Percentiles rank a stretch among this genome's conserved stretches.
Conservation (phyloP, 2,888 invertebrate genomes). For the Protodeltote pygarga region DNA sequence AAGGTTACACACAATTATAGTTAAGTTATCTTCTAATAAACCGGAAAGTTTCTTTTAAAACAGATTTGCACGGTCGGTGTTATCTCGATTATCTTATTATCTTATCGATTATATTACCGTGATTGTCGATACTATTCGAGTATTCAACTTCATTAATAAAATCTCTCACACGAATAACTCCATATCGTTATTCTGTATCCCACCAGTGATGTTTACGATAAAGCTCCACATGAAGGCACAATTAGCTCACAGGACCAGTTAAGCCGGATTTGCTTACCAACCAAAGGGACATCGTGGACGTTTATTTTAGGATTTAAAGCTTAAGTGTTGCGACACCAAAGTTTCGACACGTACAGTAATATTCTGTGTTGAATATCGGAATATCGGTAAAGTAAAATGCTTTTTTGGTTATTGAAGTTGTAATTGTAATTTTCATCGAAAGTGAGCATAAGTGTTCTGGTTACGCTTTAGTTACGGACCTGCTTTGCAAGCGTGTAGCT, state of each 20-base stretch:
- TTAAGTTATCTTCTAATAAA: too few species aligned
- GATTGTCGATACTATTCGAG: too few species aligned
- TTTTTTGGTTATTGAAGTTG: too few species aligned
- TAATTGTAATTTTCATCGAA: too few species aligned
- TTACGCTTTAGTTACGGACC: too few species aligned
- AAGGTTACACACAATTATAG: too few species aligned
- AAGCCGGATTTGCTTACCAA: constrained; percentile 67
- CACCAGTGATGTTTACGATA: constrained; percentile 24
- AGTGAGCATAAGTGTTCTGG: neutral
- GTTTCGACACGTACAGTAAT: constrained; percentile 31
- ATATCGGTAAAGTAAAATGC: neutral
- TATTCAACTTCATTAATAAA: too few species aligned
- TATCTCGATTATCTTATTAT: too few species aligned
- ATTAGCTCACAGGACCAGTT: constrained; percentile 54
- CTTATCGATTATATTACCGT: too few species aligned
- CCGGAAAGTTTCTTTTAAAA: too few species aligned
- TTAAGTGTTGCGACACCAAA: constrained; percentile 41
- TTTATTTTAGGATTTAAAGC: constrained; percentile 50
- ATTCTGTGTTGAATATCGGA: constrained; percentile 23
- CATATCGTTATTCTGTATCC: constrained; percentile 2
- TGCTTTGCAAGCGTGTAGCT: neutral
- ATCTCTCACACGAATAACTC: too few species aligned
- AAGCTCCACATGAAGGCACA: constrained; percentile 45
- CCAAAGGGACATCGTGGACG: constrained; percentile 53
- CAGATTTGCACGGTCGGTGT: too few species aligned